Evolutionary conservation across 2,113 vertebrate genomes (phyloP).

Genomic region (Coryphaenoides rupestris): DNA sequence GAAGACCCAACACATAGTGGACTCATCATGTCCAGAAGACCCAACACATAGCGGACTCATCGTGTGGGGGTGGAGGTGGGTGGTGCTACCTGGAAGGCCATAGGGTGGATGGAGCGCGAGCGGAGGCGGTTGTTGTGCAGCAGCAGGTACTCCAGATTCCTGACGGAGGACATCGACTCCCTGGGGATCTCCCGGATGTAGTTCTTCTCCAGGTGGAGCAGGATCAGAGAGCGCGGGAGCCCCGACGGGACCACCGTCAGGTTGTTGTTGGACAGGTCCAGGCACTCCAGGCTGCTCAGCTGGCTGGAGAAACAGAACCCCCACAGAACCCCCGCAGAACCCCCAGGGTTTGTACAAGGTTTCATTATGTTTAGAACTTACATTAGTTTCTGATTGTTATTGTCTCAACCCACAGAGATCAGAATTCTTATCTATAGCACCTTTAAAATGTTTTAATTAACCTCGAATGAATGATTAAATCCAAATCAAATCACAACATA

Average conservation of each 20-base stretch:
- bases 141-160: slow-evolving; percentile 91
- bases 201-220: slow-evolving; percentile 96
- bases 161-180: slow-evolving; percentile 81
- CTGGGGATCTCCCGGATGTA: slow-evolving; percentile 80
- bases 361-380: too few relatives aligned
- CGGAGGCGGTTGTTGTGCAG: slow-evolving; percentile 93
- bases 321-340: background rate
- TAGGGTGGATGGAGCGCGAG: slow-evolving; percentile 83
- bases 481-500: too few relatives aligned
- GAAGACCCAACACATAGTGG: background rate
- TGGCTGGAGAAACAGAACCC: slow-evolving; percentile 68
- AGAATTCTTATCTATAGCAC: too few relatives aligned
- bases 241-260: slow-evolving; percentile 84
- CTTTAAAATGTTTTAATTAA: too few relatives aligned
- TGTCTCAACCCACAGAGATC: too few relatives aligned
- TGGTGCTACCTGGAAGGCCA: slow-evolving; percentile 76
- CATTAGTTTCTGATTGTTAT: too few relatives aligned
- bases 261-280: slow-evolving; percentile 97
- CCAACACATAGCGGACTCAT: background rate
- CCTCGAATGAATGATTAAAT: too few relatives aligned
- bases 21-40: background rate
- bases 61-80: background rate
- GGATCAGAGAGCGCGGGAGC: slow-evolving; percentile 86
- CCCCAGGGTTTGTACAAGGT: too few relatives aligned
- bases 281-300: slow-evolving; percentile 87